Percentiles rank a stretch among this genome's conserved stretches.
Evolutionary conservation across 2,797 vertebrate genomes (phyloP).

Genomic region (Euthynnus affinis): DNA sequence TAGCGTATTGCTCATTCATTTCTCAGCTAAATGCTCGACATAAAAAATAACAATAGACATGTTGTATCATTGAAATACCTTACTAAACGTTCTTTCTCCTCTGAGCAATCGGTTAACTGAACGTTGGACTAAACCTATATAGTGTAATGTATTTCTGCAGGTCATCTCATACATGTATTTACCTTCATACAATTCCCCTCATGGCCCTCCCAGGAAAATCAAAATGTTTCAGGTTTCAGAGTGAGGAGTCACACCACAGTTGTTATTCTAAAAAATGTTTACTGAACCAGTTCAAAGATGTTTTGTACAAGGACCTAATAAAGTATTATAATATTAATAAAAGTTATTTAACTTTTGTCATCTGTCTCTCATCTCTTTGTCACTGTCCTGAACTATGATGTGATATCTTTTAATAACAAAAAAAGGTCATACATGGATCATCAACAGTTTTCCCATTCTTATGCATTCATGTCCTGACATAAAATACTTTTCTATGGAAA

Average conservation of each 20-base stretch:
- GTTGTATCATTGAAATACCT: background rate
- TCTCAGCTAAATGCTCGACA: too few relatives aligned
- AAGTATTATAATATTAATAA: background rate
- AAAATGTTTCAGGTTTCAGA: background rate
- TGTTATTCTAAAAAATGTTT: background rate
- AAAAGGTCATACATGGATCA: conserved; percentile 2
- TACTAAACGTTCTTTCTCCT: background rate
- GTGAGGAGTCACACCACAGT: background rate
- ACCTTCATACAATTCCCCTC: too few relatives aligned
- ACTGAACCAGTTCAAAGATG: background rate
- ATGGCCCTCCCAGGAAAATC: background rate
- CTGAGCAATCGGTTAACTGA: background rate
- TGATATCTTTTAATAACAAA: conserved; percentile 19
- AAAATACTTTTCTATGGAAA: conserved; percentile 36
- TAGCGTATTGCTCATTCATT: too few relatives aligned
- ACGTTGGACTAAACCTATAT: background rate
- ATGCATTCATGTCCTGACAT: conserved; percentile 55
- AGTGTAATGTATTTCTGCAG: background rate
- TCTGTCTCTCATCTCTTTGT: background rate
- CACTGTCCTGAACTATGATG: background rate
- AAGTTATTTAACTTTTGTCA: background rate
- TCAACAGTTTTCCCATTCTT: background rate
- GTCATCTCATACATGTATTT: too few relatives aligned
- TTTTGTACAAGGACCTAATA: background rate
- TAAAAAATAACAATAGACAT: too few relatives aligned